Evolutionary conservation across 2,888 invertebrate genomes (phyloP).

Genomic region (Gonocerus acuteangulatus): DNA sequence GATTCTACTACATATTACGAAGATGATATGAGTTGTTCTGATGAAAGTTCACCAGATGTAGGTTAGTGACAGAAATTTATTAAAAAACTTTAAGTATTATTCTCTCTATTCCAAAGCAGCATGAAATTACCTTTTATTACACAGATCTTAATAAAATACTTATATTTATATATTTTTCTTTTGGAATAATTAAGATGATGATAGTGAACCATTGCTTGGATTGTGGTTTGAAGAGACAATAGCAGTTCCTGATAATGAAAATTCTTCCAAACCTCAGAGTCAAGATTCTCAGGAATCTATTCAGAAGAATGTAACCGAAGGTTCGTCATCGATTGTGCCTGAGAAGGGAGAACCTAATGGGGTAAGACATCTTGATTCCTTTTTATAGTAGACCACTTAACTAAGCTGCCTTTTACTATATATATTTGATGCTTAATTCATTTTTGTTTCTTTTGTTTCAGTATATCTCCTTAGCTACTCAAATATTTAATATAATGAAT

Average conservation of each 20-base stretch:
- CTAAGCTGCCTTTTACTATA: background rate
- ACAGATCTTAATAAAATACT: too few relatives aligned
- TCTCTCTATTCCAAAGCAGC: background rate
- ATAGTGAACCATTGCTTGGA: slow-evolving; percentile 78
- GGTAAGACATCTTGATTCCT: slow-evolving; percentile 44
- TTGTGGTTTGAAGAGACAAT: slow-evolving; percentile 92
- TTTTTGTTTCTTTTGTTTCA: too few relatives aligned
- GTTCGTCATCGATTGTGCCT: slow-evolving; percentile 55
- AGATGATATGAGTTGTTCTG: slow-evolving; percentile 77
- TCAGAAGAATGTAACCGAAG: slow-evolving; percentile 30
- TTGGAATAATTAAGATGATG: too few relatives aligned
- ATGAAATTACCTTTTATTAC: background rate
- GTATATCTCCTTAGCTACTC: slow-evolving; percentile 79
- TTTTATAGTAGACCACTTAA: background rate
- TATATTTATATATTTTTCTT: background rate
- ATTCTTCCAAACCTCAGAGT: slow-evolving; percentile 32
- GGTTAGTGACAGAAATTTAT: slow-evolving; percentile 51
- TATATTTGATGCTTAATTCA: too few relatives aligned
- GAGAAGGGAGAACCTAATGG: slow-evolving; percentile 73
- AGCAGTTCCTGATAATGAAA: slow-evolving; percentile 59
- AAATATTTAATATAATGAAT: slow-evolving; percentile 78
- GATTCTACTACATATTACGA: slow-evolving; percentile 95
- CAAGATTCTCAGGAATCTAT: slow-evolving; percentile 30
- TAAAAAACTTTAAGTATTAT: background rate
- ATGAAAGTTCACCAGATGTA: slow-evolving; percentile 82